Base-by-base conservation (phyloP, 2,888 invertebrate species). In the Drosophila atroscutellata region DNA sequence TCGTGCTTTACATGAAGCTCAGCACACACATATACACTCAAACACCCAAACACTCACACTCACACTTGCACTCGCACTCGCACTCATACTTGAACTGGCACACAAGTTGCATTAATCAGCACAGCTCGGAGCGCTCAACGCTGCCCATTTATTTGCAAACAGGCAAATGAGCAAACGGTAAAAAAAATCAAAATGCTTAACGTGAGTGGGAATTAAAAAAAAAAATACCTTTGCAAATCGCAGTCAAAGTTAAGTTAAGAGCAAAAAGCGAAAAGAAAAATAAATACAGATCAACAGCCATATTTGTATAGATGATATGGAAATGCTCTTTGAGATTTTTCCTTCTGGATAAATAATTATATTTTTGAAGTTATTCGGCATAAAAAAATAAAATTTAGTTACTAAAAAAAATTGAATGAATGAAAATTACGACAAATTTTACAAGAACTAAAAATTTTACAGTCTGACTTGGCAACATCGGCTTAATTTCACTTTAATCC, bases 21-120 rank as follows among this genome's bases (percentile, higher is more conserved):
- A 62, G 60, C 64, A 76, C 66, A 26, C 24, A 45, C 54, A 61
- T 54, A 26, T 24, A 54, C 42, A 37, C 58, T n/a, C n/a, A 54
- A 51, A 45, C 51, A 32, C 56, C 24, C 65, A 59, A 18, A 42
- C 50, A 57, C 54, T 28, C 49, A 39, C 47, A 30, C 32, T 32
- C n/a, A 42, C 47, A 30, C 32, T 32, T 51, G 32, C 47, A 57
- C 37, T 5, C 54, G 45, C 11, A 42, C 24, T 36, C 63, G 37
- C 11, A 42, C 24, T 36, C 63, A 60, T 47, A 71, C 61, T 72
- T 64, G 60, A 77, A 64, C 73, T 86, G 77, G 75, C 76, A 77
- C 75, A 81, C 73, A 75, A 80, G 77, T 73, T 77, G 88, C 84
- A 87, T 87, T 87, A 87, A 87, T 88, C 86, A 87, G 80, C 80